Percentiles rank a stretch among this genome's conserved stretches.
Conservation (phyloP, 2,113 vertebrate species). For the Burhinus bistriatus region DNA sequence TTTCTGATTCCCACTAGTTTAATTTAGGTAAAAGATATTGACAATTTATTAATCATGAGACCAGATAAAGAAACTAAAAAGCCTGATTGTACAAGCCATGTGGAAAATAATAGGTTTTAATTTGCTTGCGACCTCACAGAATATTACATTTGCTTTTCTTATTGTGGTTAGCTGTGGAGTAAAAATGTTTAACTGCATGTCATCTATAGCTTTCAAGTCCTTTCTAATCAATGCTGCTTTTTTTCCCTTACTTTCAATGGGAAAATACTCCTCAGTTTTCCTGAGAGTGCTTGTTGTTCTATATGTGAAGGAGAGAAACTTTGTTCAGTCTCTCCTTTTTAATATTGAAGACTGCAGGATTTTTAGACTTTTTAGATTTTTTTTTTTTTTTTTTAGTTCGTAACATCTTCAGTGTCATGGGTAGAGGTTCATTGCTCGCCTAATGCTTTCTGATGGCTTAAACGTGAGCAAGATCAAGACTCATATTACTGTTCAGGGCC, state of each 20-base stretch:
- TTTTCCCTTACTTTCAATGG: fast-evolving
- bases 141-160: neutral
- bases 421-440: neutral
- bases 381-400: neutral
- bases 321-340: neutral
- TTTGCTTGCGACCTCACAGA: neutral
- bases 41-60: neutral
- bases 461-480: neutral
- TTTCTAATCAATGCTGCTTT: neutral
- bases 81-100: fast-evolving
- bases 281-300: neutral
- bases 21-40: neutral
- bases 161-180: neutral
- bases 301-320: neutral
- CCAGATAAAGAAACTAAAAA: neutral
- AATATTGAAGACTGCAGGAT: neutral
- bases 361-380: neutral
- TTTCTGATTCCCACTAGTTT: neutral
- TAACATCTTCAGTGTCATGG: neutral
- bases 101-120: neutral
- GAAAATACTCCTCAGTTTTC: neutral
- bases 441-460: neutral
- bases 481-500: neutral
- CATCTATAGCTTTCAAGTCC: neutral
- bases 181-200: neutral